phyloP scores from a whole-genome alignment of 2,113 vertebrate genomes.

The Syrmaticus mikado region DNA sequence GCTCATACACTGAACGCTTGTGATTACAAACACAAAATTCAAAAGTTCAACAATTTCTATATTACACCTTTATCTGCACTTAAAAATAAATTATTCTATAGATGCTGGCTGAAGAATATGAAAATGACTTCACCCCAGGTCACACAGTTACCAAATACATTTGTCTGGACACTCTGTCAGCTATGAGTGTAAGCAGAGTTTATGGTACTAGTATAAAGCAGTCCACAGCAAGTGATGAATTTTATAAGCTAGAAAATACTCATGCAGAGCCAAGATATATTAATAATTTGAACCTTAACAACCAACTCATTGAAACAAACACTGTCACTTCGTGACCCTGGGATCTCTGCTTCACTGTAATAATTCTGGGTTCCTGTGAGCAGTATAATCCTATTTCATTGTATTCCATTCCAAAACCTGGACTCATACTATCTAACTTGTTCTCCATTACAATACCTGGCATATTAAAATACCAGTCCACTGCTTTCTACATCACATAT shows the following conservation, averaged over 20 bases:
- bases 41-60: rapidly evolving
- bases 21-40: not conserved
- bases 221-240: not conserved
- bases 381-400: not conserved
- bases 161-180: not conserved
- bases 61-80: not conserved
- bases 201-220: not conserved
- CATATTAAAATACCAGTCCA: not conserved
- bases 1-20: not conserved
- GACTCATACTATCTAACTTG: not conserved
- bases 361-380: not conserved
- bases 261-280: not conserved
- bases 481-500: not conserved
- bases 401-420: not conserved
- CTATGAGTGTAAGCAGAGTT: not conserved
- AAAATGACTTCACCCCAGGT: not conserved
- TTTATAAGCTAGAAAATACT: not conserved
- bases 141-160: not conserved
- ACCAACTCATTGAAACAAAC: not conserved
- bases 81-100: not conserved
- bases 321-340: not conserved
- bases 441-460: not conserved
- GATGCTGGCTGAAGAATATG: not conserved
- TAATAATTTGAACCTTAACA: not conserved
- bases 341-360: not conserved